phyloP scores from a whole-genome alignment of 2,113 vertebrate genomes.

The Rallus limicola region DNA sequence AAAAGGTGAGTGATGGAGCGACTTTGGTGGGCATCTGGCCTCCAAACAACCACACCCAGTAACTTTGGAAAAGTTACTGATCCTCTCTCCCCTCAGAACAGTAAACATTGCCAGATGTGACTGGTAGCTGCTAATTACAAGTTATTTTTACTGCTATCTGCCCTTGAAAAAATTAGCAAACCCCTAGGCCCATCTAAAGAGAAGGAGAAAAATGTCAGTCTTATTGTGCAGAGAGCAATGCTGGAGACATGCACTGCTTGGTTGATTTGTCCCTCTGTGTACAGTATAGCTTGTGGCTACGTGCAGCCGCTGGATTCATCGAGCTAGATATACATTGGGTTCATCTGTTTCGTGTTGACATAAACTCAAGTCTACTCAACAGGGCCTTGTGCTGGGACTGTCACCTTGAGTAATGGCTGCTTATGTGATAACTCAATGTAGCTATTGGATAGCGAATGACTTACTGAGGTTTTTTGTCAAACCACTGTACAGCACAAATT shows the following conservation, averaged over 20 bases:
- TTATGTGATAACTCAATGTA: slow-evolving; percentile 40
- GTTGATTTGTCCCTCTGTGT: background rate
- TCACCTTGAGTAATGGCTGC: slow-evolving; percentile 48
- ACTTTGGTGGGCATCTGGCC: no score
- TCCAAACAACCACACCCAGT: no score
- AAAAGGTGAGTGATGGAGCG: no score
- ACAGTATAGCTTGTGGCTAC: background rate
- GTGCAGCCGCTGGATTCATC: background rate
- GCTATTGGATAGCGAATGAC: background rate
- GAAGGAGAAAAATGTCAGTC: background rate
- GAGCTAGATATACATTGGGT: background rate
- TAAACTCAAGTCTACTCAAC: background rate
- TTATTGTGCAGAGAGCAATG: background rate
- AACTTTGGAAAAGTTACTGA: background rate
- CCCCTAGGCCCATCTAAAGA: background rate
- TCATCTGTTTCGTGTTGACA: slow-evolving; percentile 16
- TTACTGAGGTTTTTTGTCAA: background rate
- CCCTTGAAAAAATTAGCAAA: background rate
- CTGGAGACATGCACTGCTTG: background rate
- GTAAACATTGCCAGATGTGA: background rate
- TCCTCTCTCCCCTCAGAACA: no score
- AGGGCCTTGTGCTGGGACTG: slow-evolving; percentile 18
- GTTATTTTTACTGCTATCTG: background rate
- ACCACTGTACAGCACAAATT: background rate
- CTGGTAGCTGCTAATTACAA: background rate